Evolutionary conservation across 2,797 vertebrate species (phyloP).

Genomic region (Sebastes alutus): DNA sequence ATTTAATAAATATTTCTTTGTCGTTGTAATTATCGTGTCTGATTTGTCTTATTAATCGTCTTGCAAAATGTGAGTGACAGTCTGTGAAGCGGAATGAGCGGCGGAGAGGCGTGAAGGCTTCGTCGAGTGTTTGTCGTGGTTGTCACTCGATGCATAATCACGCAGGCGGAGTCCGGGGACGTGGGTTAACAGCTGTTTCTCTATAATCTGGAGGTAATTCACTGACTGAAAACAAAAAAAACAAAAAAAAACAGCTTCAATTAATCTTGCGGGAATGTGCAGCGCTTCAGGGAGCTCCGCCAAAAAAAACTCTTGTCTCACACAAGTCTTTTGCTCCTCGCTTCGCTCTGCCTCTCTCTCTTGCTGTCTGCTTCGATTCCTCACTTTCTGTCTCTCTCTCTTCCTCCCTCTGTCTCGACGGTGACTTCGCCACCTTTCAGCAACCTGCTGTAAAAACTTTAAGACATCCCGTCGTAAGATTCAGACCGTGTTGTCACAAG

Average conservation of each 20-base stretch:
- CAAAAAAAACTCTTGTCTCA: slow-evolving; percentile 35
- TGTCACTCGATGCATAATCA: slow-evolving; percentile 41
- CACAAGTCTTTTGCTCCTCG: background rate
- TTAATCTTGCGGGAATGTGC: slow-evolving; percentile 66
- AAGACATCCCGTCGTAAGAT: background rate
- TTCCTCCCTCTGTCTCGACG: background rate
- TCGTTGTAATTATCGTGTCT: slow-evolving; percentile 72
- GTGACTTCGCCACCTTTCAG: background rate
- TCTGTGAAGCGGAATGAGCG: slow-evolving; percentile 25
- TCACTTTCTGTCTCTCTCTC: slow-evolving; percentile 1
- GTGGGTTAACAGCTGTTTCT: slow-evolving; percentile 63
- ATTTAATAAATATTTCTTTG: slow-evolving; percentile 84
- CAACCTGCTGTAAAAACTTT: background rate
- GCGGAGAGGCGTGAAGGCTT: slow-evolving; percentile 4
- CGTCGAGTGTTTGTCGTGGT: slow-evolving; percentile 52
- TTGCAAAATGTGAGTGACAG: slow-evolving; percentile 21
- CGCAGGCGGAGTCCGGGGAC: slow-evolving; percentile 32
- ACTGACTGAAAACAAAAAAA: slow-evolving; percentile 54
- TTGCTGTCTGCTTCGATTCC: slow-evolving; percentile 35
- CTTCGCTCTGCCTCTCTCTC: slow-evolving; percentile 16
- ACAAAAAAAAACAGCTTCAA: slow-evolving; percentile 53
- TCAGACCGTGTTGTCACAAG: background rate
- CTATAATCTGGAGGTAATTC: slow-evolving; percentile 67
- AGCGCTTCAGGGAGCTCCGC: slow-evolving; percentile 37
- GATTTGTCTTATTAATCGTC: slow-evolving; percentile 38